Evolutionary conservation across 1,140 invertebrate species (phyloP).

Genomic region (Acromyrmex heyeri): DNA sequence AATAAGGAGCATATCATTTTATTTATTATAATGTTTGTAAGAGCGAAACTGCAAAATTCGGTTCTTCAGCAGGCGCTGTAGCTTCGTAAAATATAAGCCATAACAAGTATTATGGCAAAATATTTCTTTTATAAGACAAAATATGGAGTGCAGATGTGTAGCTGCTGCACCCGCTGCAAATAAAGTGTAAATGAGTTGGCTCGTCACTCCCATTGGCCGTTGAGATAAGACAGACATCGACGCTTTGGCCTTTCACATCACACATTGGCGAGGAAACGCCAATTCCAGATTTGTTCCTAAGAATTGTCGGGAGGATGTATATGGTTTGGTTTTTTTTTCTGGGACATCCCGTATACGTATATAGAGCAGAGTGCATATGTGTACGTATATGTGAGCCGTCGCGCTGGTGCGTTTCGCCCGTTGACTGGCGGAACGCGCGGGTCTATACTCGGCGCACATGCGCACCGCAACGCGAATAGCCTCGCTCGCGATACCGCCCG

Average conservation of each 20-base stretch:
- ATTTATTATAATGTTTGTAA: too few relatives aligned
- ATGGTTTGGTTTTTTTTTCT: not conserved
- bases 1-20: too few relatives aligned
- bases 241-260: not conserved
- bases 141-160: too few relatives aligned
- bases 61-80: too few relatives aligned
- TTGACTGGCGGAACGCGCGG: slow-evolving; percentile 71
- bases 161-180: too few relatives aligned
- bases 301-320: not conserved
- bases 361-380: slow-evolving; percentile 37
- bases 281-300: not conserved
- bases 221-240: not conserved
- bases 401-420: slow-evolving; percentile 46
- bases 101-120: too few relatives aligned
- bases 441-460: slow-evolving; percentile 76
- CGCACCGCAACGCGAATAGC: slow-evolving; percentile 50
- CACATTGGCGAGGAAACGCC: not conserved
- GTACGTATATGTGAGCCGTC: slow-evolving; percentile 45
- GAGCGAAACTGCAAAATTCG: too few relatives aligned
- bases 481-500: slow-evolving; percentile 21
- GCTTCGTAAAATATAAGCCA: too few relatives aligned
- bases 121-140: too few relatives aligned
- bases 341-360: slow-evolving; percentile 28
- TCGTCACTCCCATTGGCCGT: too few relatives aligned
- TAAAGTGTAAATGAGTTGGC: too few relatives aligned